Conservation (phyloP, 2,888 invertebrate genomes). For the Metellina segmentata region DNA sequence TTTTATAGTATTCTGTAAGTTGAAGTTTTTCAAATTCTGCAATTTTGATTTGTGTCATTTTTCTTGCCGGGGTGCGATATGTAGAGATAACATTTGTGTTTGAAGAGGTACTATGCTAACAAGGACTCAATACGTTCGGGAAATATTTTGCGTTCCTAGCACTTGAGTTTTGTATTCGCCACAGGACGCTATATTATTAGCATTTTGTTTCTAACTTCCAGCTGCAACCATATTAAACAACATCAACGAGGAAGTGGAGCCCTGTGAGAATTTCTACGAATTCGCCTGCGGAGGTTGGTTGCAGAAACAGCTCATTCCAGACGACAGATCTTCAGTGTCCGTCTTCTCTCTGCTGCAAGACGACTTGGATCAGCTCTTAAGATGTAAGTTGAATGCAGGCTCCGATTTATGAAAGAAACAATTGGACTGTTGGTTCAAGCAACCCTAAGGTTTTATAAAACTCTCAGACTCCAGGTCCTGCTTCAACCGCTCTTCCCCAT, state of each 20-base stretch:
- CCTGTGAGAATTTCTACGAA: constrained; percentile 91
- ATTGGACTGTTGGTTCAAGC: not conserved
- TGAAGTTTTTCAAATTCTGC: no score
- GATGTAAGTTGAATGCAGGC: constrained; percentile 70
- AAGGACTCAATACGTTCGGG: no score
- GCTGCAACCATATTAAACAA: constrained; percentile 87
- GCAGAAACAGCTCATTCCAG: constrained; percentile 86
- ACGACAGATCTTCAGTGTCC: constrained; percentile 90
- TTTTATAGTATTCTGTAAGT: no score
- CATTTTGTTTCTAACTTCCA: constrained; percentile 78
- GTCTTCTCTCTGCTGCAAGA: constrained; percentile 84
- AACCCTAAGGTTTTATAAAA: not conserved
- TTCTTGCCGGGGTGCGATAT: no score
- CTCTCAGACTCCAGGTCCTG: not conserved
- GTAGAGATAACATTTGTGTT: no score
- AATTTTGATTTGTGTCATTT: no score
- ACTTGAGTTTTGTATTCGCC: no score
- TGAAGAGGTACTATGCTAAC: no score
- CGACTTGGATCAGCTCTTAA: constrained; percentile 86
- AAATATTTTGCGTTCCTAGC: no score
- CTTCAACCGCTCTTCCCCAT: no score
- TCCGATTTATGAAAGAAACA: not conserved
- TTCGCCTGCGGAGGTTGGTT: constrained; percentile 90
- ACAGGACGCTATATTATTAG: no score
- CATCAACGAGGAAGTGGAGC: constrained; percentile 87